A percentile compares a stretch with the other conserved stretches of the same genome.
Evolutionary conservation across 2,888 invertebrate genomes (phyloP).

Genomic region (Lomographa bimaculata): DNA sequence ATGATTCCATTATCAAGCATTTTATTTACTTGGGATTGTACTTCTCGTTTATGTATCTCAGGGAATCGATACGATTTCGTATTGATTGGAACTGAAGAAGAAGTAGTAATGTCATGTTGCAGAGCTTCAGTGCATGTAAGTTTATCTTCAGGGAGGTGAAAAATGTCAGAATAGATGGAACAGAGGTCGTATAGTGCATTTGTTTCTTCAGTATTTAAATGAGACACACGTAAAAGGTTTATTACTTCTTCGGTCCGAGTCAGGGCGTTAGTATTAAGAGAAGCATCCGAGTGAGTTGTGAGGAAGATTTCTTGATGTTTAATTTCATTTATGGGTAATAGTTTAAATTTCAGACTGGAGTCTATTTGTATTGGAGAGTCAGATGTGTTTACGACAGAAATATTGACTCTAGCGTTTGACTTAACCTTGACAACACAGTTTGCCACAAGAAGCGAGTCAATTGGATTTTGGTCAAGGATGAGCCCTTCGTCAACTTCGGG

Average conservation of each 20-base stretch:
- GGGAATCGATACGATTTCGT: slow-evolving; percentile 8
- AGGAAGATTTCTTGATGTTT: background rate
- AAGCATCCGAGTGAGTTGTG: too few species aligned
- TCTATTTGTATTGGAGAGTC: slow-evolving; percentile 26
- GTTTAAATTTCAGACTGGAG: slow-evolving; percentile 11
- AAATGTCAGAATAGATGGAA: slow-evolving; percentile 1
- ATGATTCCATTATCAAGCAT: slow-evolving; percentile 2
- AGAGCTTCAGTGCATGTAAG: background rate
- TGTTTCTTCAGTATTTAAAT: slow-evolving; percentile 1
- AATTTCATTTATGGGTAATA: background rate
- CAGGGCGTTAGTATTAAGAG: too few species aligned
- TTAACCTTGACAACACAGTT: slow-evolving; percentile 26
- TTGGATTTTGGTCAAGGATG: background rate
- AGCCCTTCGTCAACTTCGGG: slow-evolving; percentile 30
- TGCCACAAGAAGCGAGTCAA: slow-evolving; percentile 19
- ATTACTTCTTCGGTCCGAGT: background rate
- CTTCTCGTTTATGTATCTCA: slow-evolving; percentile 1
- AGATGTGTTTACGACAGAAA: slow-evolving; percentile 24
- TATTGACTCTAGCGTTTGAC: slow-evolving; percentile 22
- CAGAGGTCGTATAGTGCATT: background rate
- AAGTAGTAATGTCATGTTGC: slow-evolving; percentile 1
- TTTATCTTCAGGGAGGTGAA: background rate
- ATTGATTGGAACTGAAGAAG: background rate
- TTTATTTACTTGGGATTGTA: slow-evolving; percentile 1
- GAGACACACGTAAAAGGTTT: background rate